phyloP scores from a whole-genome alignment of 2,888 invertebrate genomes.

The Eugnorisma glareosa region DNA sequence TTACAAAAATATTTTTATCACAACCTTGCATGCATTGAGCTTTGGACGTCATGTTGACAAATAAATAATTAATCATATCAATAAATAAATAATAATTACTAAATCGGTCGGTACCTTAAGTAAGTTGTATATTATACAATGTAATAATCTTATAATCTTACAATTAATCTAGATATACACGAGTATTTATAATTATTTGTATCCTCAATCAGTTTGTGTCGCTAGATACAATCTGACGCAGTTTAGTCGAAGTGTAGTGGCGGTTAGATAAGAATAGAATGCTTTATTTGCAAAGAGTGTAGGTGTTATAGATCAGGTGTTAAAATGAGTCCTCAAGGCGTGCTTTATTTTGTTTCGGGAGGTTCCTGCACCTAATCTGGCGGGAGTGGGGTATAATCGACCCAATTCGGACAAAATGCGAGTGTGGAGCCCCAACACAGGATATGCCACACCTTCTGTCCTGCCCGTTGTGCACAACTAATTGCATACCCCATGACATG shows the following conservation, averaged over 20 bases:
- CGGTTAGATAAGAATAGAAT: neutral
- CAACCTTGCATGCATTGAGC: slow-evolving; percentile 5
- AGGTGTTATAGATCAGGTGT: too few species aligned
- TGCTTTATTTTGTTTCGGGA: too few species aligned
- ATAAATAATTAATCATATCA: slow-evolving; percentile 15
- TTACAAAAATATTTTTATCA: neutral
- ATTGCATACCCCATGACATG: too few species aligned
- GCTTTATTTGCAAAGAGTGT: too few species aligned
- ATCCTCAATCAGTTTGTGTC: neutral
- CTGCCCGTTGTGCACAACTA: too few species aligned
- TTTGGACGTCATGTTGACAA: slow-evolving; percentile 6
- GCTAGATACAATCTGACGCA: neutral
- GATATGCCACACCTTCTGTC: too few species aligned
- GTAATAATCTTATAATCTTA: slow-evolving; percentile 4
- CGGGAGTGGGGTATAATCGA: too few species aligned
- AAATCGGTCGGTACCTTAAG: slow-evolving; percentile 13
- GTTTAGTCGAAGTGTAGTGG: neutral
- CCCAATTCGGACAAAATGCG: too few species aligned
- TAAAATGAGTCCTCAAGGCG: too few species aligned
- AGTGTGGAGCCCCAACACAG: too few species aligned
- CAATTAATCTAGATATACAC: slow-evolving; percentile 21
- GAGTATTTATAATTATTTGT: neutral
- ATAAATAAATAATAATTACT: slow-evolving; percentile 34
- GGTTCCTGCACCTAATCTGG: too few species aligned
- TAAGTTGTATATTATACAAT: slow-evolving; percentile 33